phyloP scores from a whole-genome alignment of 2,797 vertebrate genomes.

The Anabas testudineus region DNA sequence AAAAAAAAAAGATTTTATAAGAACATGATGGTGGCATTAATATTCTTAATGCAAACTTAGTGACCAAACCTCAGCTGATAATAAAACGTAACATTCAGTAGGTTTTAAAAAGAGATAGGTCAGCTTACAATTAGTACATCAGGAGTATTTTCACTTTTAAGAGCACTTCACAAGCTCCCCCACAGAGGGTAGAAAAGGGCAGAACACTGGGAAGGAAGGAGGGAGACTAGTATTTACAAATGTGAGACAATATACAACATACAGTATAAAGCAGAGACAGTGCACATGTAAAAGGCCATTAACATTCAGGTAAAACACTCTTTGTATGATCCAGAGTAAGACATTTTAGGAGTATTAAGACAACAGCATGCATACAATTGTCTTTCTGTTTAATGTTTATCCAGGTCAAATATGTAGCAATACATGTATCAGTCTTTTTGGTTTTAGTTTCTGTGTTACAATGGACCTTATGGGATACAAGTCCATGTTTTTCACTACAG shows the following conservation, averaged over 20 bases:
- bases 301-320: background rate
- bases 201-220: background rate
- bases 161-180: conserved; percentile 51
- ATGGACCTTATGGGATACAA: background rate
- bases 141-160: conserved; percentile 24
- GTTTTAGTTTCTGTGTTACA: background rate
- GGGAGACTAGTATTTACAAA: background rate
- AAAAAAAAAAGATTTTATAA: too few species aligned
- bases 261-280: background rate
- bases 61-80: background rate
- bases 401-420: background rate
- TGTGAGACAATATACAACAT: background rate
- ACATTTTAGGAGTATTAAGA: background rate
- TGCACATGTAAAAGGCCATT: background rate
- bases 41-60: background rate
- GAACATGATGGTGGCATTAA: too few species aligned
- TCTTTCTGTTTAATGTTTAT: conserved; percentile 7
- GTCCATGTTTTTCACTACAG: background rate
- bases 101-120: background rate
- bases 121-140: background rate
- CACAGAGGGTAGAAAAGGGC: conserved; percentile 8
- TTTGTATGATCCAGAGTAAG: background rate
- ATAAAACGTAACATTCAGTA: conserved; percentile 5
- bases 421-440: background rate
- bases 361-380: conserved; percentile 4